phyloP scores from a whole-genome alignment of 1,140 invertebrate genomes.

The Diuraphis noxia region DNA sequence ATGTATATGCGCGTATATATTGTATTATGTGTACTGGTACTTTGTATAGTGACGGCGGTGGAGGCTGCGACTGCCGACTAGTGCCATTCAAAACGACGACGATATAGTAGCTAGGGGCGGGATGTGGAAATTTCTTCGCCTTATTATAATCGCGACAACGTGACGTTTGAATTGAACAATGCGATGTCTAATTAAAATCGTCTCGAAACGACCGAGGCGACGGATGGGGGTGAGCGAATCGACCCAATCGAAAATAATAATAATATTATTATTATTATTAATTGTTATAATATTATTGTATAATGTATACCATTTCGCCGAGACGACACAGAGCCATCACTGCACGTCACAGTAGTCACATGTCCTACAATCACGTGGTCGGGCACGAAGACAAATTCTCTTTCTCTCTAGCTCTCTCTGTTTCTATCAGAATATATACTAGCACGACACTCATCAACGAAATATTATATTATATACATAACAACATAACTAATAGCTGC shows the following conservation, averaged over 20 bases:
- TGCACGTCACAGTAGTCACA: too few species aligned
- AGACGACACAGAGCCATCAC: background rate
- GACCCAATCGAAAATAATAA: background rate
- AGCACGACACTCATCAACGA: background rate
- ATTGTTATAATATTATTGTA: background rate
- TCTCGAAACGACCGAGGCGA: background rate
- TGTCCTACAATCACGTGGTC: background rate
- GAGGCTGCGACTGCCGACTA: background rate
- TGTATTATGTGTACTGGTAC: background rate
- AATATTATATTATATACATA: background rate
- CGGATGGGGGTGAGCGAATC: background rate
- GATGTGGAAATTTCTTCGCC: background rate
- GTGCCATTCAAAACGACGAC: slow-evolving; percentile 35
- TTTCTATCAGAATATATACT: background rate
- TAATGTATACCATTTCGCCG: background rate
- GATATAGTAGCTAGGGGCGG: background rate
- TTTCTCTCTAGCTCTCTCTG: background rate
- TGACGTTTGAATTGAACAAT: slow-evolving; percentile 53
- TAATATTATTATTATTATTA: slow-evolving; percentile 4
- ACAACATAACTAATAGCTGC: background rate
- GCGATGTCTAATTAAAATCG: slow-evolving; percentile 48
- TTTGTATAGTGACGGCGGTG: background rate
- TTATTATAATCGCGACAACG: background rate
- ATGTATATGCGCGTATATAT: background rate
- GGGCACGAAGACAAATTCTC: background rate